Evolutionary conservation across 2,888 invertebrate species (phyloP), one percentile per base, ranked within the genome.

Genomic region (Euplagia quadripunctaria): DNA sequence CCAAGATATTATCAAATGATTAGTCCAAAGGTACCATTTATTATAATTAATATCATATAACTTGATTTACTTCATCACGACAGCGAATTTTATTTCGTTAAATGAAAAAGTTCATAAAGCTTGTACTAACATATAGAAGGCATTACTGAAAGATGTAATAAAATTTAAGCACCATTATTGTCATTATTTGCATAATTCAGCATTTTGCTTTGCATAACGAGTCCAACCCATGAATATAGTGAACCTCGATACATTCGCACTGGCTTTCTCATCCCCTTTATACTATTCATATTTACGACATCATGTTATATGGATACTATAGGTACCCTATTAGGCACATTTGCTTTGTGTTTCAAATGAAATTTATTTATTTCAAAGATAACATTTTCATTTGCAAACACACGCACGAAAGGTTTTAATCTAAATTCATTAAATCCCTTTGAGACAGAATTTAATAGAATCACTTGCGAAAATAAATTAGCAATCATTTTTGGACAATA

Each of bases 111-210:
- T 73, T 75, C 67, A 73, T 78, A 70, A 77, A 82, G 73, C 78
- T 77, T 82, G 81, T 75, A 81, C 80, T 76, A 73, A 82, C 77
- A 75, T 80, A 81, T 80, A 83, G 79, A 82, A 82, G 85, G 84
- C 83, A 82, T 85, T 85, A 86, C 86, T 86, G 77, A 82, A 84
- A 83, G 83, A 82, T 78, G 80, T 83, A 87, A 88, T 89, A 90
- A 89, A 90, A 88, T 89, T 88, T 81, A 86, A 88, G 85, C 86
- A 85, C 86, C 86, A 88, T 91, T 89, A 90, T 88, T 89, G 87
- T 91, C 91, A 88, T 89, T 89, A 90, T 92, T 89, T 90, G 87
- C 89, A 93, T 93, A 93, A 93, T 92, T 90, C 85, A 86, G 87
- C 89, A 86, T 92, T 91, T 89, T 87, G 87, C 86, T 92, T 91